phyloP scores from a whole-genome alignment of 2,888 invertebrate species.

The Hydriomena furcata region DNA sequence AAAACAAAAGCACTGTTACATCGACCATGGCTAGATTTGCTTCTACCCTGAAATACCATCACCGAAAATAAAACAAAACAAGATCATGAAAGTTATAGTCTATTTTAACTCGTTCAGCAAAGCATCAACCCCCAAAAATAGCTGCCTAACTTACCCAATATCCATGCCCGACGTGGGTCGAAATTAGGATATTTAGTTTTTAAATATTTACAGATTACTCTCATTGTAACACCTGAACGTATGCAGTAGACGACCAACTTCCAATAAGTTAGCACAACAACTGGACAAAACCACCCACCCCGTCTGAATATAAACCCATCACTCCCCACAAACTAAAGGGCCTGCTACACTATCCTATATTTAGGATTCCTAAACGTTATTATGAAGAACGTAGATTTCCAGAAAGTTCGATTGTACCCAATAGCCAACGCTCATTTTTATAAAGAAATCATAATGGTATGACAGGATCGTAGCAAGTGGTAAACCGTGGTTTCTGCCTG shows the following conservation, averaged over 20 bases:
- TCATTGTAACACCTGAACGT: not conserved
- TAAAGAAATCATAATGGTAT: too few relatives aligned
- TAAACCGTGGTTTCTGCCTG: too few relatives aligned
- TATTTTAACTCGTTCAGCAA: not conserved
- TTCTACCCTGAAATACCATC: constrained; percentile 1
- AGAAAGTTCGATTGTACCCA: too few relatives aligned
- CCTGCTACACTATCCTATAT: too few relatives aligned
- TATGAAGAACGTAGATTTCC: too few relatives aligned
- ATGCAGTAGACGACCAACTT: not conserved
- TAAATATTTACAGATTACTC: constrained; percentile 6
- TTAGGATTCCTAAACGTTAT: too few relatives aligned
- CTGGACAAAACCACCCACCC: not conserved
- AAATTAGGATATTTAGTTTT: not conserved
- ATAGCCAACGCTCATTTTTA: too few relatives aligned
- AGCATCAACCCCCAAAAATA: not conserved
- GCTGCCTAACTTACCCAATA: constrained; percentile 6
- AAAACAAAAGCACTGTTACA: not conserved
- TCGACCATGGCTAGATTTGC: not conserved
- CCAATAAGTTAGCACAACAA: not conserved
- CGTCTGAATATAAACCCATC: not conserved
- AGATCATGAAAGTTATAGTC: not conserved
- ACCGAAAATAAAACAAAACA: not conserved
- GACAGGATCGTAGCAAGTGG: too few relatives aligned
- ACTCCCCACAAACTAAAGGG: not conserved
- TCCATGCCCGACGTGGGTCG: not conserved